Conservation (phyloP, 1,140 invertebrate genomes). For the Procambarus virginalis region DNA sequence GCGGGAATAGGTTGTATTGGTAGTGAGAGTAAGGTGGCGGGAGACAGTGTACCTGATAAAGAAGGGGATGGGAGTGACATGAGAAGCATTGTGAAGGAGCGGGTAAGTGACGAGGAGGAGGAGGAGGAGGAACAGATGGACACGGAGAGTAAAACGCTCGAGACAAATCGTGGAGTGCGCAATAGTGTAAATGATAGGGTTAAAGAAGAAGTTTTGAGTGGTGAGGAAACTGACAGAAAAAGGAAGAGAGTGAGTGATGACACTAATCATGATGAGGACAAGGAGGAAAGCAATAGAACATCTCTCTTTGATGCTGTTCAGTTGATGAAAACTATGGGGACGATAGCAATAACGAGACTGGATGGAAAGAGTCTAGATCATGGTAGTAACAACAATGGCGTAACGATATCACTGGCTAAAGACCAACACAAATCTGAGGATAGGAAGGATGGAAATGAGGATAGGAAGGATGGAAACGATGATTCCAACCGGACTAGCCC, state of each 20-base stretch:
- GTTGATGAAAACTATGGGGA: conserved; percentile 59
- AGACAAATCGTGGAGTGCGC: background rate
- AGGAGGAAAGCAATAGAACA: conserved; percentile 28
- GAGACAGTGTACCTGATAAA: background rate
- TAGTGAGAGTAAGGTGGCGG: conserved; percentile 27
- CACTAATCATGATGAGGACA: conserved; percentile 1
- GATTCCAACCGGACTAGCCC: conserved; percentile 13
- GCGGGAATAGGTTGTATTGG: background rate
- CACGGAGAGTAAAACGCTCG: background rate
- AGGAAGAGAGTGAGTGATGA: background rate
- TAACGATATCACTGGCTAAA: conserved; percentile 46
- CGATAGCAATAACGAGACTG: conserved; percentile 61
- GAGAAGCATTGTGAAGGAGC: background rate
- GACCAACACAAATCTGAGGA: conserved; percentile 23
- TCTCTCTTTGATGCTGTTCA: conserved; percentile 66
- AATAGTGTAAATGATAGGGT: background rate
- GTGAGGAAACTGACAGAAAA: background rate
- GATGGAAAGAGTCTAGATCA: conserved; percentile 37
- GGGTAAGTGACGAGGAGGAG: background rate
- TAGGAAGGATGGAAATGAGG: conserved; percentile 23
- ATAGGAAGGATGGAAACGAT: conserved; percentile 29
- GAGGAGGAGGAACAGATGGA: background rate
- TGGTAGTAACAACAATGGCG: conserved; percentile 4
- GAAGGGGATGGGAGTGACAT: background rate
- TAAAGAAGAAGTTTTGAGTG: conserved; percentile 4